A percentile compares a stretch with the other conserved stretches of the same genome.
Conservation (phyloP, 2,113 vertebrate species). For the Hemiprocne comata region DNA sequence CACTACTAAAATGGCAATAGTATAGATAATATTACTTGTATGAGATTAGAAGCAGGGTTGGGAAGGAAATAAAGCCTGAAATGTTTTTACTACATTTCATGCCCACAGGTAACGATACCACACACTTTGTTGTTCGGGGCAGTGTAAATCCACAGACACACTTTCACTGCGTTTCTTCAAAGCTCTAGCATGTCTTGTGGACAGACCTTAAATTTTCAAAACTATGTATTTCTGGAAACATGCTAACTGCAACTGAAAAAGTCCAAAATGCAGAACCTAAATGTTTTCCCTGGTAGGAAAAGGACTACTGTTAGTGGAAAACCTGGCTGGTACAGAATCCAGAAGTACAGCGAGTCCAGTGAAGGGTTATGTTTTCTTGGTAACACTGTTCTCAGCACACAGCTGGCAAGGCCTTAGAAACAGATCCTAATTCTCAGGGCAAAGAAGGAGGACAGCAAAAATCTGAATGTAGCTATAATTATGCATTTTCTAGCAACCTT, state of each 20-base stretch:
- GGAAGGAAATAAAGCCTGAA: neutral
- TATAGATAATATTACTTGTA: neutral
- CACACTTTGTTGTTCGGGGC: neutral
- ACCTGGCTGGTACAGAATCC: neutral
- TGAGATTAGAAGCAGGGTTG: neutral
- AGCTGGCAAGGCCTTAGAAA: neutral
- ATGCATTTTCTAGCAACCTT: neutral
- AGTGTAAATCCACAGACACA: neutral
- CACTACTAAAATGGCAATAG: neutral
- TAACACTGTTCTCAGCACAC: neutral
- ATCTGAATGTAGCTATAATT: neutral
- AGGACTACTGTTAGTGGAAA: neutral
- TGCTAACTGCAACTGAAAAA: neutral
- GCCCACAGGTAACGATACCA: neutral
- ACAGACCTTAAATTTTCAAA: neutral
- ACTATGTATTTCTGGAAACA: neutral
- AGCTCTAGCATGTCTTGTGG: neutral
- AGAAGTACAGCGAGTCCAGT: neutral
- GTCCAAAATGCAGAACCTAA: neutral
- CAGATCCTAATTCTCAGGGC: neutral
- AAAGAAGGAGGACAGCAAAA: neutral
- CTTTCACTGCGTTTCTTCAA: neutral
- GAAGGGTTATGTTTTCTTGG: neutral
- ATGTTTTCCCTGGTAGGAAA: neutral
- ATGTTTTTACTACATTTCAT: neutral